These are phyloP conservation scores for Trididemnum miniatum DNA, from an alignment of 23 tunicate species.

Conservation along the genomic window DNA sequence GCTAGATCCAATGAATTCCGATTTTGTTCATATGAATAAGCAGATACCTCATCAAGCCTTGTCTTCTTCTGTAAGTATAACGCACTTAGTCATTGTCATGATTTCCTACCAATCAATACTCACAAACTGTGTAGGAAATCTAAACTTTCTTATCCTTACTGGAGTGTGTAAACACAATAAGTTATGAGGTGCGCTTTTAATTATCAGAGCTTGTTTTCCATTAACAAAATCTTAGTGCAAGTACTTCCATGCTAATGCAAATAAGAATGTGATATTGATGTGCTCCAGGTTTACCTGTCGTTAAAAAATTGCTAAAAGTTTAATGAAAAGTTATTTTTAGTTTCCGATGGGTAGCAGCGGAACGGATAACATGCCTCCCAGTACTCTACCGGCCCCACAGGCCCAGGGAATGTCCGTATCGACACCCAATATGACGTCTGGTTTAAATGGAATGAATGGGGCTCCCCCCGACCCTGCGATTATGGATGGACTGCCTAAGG, in stretches of 20 bases:
- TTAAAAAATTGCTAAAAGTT: too few species aligned
- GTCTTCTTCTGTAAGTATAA: conserved; percentile 26
- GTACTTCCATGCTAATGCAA: too few species aligned
- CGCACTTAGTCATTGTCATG: too few species aligned
- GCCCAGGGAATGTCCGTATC: conserved; percentile 61
- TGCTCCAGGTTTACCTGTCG: too few species aligned
- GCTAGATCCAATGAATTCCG: conserved; percentile 54
- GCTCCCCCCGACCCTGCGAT: conserved; percentile 50
- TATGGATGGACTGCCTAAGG: conserved; percentile 84
- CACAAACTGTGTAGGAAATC: too few species aligned
- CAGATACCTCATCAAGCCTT: conserved; percentile 53
- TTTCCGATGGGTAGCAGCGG: conserved; percentile 58
- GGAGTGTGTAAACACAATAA: too few species aligned
- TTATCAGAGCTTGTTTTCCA: too few species aligned
- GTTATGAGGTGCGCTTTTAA: too few species aligned
- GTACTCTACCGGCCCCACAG: conserved; percentile 57
- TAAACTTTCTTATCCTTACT: too few species aligned
- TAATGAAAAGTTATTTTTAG: conserved; percentile 43
- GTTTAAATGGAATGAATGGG: conserved; percentile 79
- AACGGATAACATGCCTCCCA: conserved; percentile 55
- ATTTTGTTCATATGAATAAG: conserved; percentile 48
- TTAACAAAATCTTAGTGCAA: too few species aligned
- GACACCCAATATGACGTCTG: conserved; percentile 53
- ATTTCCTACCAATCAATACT: too few species aligned
- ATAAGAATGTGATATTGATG: too few species aligned